Evolutionary conservation across 2,888 invertebrate species (phyloP), one percentile per base, ranked within the genome.

Genomic region (Aleiodes testaceus): DNA sequence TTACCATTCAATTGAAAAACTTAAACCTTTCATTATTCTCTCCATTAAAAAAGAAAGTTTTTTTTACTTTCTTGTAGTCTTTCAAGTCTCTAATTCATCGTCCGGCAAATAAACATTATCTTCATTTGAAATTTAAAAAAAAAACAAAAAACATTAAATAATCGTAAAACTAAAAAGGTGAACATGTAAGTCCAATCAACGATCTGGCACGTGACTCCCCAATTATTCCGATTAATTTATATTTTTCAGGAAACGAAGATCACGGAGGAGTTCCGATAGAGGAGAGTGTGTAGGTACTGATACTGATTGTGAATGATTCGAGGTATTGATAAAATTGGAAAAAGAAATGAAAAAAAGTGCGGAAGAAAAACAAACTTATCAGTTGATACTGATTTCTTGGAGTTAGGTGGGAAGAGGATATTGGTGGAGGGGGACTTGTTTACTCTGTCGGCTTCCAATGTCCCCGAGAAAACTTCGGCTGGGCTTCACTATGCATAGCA

Each of bases 231-330:
- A 42, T 36, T 9, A 30, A 59, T 59, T 36, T 36, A 36, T 59
- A 59, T 59, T 59, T 59, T 59, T 42, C 59, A 59, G 59, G 59
- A 59, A 59, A 18, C 16, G 42, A 42, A 36, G 59, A 59, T 59
- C 42, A 42, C 59, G 42, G 14, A 16, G 59, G 16, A 59, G 59
- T 36, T 59, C 42, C 36, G 18, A 16, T 1, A 59, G 16, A 36
- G 59, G 9, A 36, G 36, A 36, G 59, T 42, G 1, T 42, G 42
- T 59, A 42, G 59, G 36, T 36, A 36, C 36, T 36, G 36, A 36
- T 36, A 36, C 36, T 42, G 59, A 42, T 59, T 30, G 18, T 18
- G 55, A 55, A 12, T 5, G 30, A n/a, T 6, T 30, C 36, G 42
- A 59, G 59, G 59, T 59, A 59, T 36, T 36, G 36, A 30, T 18